Evolutionary conservation across 1,140 invertebrate species (phyloP).

Genomic region (Cotesia glomerata): DNA sequence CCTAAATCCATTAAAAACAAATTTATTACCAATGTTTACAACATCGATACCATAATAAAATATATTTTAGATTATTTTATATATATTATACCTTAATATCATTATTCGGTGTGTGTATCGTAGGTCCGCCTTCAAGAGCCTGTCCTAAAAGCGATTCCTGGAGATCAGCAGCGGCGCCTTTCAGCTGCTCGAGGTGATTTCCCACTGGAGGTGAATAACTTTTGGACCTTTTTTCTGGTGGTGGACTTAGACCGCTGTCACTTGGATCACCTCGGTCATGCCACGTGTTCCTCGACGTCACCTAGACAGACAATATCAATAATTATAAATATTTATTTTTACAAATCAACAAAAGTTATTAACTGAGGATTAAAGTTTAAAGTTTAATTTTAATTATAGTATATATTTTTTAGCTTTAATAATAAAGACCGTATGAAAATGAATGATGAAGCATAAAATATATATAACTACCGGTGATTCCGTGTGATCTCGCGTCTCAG

Average conservation of each 20-base stretch:
- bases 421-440: neutral
- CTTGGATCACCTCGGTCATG: constrained; percentile 59
- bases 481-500: constrained; percentile 54
- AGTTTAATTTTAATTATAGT: neutral
- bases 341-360: neutral
- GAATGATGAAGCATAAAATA: constrained; percentile 3
- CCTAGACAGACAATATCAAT: constrained; percentile 36
- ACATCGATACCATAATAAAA: constrained; percentile 22
- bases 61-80: neutral
- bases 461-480: constrained; percentile 54
- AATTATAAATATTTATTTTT: neutral
- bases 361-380: neutral
- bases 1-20: constrained; percentile 48
- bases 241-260: constrained; percentile 59
- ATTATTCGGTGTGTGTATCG: constrained; percentile 62
- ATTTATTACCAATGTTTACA: constrained; percentile 15
- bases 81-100: constrained; percentile 51
- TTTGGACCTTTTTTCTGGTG: constrained; percentile 65
- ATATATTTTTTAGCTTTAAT: neutral
- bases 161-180: constrained; percentile 60
- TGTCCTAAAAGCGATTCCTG: constrained; percentile 76
- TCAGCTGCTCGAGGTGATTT: constrained; percentile 58
- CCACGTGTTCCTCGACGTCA: constrained; percentile 63
- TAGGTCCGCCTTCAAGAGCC: constrained; percentile 72
- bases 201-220: constrained; percentile 63